A percentile compares a stretch with the other conserved stretches of the same genome.
These are phyloP conservation scores for Hyppa rectilinea DNA, from an alignment of 2,888 invertebrate species.

Conservation along the genomic window DNA sequence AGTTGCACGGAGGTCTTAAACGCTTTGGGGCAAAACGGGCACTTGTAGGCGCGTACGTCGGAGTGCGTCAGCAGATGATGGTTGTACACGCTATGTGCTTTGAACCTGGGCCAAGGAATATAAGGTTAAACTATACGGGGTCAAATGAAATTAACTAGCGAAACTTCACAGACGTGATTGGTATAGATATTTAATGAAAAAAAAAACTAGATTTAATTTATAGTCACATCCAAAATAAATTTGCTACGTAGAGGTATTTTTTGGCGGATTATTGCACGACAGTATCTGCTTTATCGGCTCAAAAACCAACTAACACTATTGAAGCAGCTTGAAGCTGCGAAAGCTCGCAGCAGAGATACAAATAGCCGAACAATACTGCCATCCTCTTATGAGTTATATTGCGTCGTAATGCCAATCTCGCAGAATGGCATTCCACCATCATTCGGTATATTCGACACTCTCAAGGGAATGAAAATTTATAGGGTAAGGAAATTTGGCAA, in stretches of 20 bases:
- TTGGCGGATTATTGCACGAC: neutral
- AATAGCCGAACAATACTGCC: too few species aligned
- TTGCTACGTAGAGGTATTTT: neutral
- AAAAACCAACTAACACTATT: too few species aligned
- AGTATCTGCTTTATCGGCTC: neutral
- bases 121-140: neutral
- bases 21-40: constrained; percentile 94
- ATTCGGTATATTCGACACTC: too few species aligned
- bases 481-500: too few species aligned
- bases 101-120: constrained; percentile 89
- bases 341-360: too few species aligned
- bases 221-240: neutral
- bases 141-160: neutral
- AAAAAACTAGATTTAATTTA: neutral
- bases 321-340: too few species aligned
- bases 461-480: too few species aligned
- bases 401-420: too few species aligned
- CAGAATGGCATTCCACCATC: too few species aligned
- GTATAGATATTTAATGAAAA: neutral
- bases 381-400: too few species aligned
- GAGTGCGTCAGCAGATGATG: constrained; percentile 95
- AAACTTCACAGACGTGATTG: neutral
- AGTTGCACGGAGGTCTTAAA: constrained; percentile 95
- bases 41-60: constrained; percentile 94
- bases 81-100: constrained; percentile 95